Evolutionary conservation across 2,888 invertebrate genomes (phyloP).

Genomic region (Idaea aversata): DNA sequence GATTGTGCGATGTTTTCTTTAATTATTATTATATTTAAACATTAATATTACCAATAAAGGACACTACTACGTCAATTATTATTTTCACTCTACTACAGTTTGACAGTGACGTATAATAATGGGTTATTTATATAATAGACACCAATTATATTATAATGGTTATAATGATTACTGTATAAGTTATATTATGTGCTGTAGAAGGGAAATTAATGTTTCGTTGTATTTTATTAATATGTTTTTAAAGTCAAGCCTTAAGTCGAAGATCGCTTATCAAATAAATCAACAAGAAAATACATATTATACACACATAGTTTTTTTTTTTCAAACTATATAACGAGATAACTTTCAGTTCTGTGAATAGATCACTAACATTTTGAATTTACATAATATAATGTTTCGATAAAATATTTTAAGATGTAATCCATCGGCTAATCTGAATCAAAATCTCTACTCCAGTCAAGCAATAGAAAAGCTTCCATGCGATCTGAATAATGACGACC

Average conservation of each 20-base stretch:
- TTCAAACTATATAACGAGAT: conserved; percentile 77
- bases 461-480: conserved; percentile 59
- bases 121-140: conserved; percentile 61
- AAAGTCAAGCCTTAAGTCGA: conserved; percentile 42
- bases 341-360: conserved; percentile 80
- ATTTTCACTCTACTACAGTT: conserved; percentile 46
- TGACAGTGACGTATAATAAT: conserved; percentile 33
- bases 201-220: conserved; percentile 64
- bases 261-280: conserved; percentile 74
- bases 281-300: conserved; percentile 74
- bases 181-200: conserved; percentile 50
- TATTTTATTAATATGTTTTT: conserved; percentile 47
- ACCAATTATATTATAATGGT: conserved; percentile 65
- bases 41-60: conserved; percentile 57
- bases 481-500: conserved; percentile 52
- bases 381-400: conserved; percentile 33
- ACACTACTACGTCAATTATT: conserved; percentile 69
- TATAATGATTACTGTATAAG: conserved; percentile 52
- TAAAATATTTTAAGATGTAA: conserved; percentile 31
- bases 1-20: conserved; percentile 77
- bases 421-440: conserved; percentile 28
- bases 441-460: conserved; percentile 54
- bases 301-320: conserved; percentile 59
- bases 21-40: conserved; percentile 47
- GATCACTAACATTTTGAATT: conserved; percentile 65